Base-by-base conservation (phyloP, 2,797 vertebrate species). In the Rhinichthys osculus region DNA sequence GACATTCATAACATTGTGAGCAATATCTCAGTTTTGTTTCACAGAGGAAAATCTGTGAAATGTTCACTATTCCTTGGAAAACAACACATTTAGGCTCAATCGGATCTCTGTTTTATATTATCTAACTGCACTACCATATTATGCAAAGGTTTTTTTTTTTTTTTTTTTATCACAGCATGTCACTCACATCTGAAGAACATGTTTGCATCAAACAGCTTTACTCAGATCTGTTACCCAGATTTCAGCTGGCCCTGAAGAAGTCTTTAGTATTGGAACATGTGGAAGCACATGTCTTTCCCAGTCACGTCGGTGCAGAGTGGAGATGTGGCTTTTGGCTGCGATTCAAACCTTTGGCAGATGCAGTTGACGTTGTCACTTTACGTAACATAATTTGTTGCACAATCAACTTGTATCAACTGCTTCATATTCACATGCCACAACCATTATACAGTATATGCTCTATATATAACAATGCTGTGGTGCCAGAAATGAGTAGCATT, bases 121-220 rank as follows among this genome's bases (percentile, higher is more conserved):
- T n/a, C 16, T 14, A 38, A 14, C 30, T 13, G 73, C 30, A 11
- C 30, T n/a, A 33, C 19, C 33, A 23, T 57, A 59, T 40, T 40
- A 59, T 78, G 23, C 33, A 78, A 62, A 42, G 23, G 21, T 2
- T 42, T 62, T 27, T 42, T 19, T 78, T 78, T 35, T 40, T n/a
- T 57, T 1, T 38, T 40, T 57, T n/a, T 59, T 9, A n/a, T 78
- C 21, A 54, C 30, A 54, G 47, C 47, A 76, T 54, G 30, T 57
- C 50, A 78, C 76, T 57, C 50, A 78, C 76, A 78, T 79, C 78
- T 79, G 78, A 79, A 47, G 40, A 64, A 47, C 59, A 30, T 64
- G 62, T 47, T 66, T 30, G n/a, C 78, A 80, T 80, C 59, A 80
- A 79, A 66, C 78, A 66, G n/a, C 59, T 80, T 9, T 7, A 44